A percentile compares a stretch with the other conserved stretches of the same genome.
phyloP scores from a whole-genome alignment of 2,797 vertebrate species.

The Gallirallus australis region DNA sequence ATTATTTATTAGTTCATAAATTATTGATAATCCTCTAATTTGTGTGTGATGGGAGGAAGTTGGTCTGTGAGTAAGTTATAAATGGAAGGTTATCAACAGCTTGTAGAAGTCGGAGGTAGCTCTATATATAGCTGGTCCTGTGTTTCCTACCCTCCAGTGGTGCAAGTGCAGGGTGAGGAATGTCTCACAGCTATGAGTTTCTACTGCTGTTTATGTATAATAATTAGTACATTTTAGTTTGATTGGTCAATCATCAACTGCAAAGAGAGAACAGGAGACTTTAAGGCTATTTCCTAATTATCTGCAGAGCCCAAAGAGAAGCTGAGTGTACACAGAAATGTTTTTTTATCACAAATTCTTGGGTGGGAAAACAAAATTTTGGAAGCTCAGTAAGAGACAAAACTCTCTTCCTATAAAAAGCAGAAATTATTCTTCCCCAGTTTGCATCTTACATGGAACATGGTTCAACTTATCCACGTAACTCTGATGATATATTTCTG shows the following conservation, averaged over 20 bases:
- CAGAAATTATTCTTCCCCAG: background rate
- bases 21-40: constrained; percentile 35
- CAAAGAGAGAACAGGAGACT: background rate
- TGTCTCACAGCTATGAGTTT: background rate
- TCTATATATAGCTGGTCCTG: constrained; percentile 8
- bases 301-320: too few relatives aligned
- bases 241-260: background rate
- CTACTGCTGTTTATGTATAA: background rate
- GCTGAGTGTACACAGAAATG: background rate
- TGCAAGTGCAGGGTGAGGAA: background rate
- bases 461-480: background rate
- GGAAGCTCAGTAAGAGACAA: background rate
- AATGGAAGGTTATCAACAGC: constrained; percentile 37
- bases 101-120: background rate
- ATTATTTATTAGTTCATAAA: constrained; percentile 8
- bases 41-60: constrained; percentile 33
- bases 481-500: background rate
- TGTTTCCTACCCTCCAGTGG: background rate
- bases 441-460: background rate
- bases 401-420: background rate
- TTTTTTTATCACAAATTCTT: background rate
- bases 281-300: background rate
- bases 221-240: too few relatives aligned
- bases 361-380: background rate
- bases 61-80: constrained; percentile 14